Evolutionary conservation across 2,888 invertebrate species (phyloP).

Genomic region (Athalia rosae): DNA sequence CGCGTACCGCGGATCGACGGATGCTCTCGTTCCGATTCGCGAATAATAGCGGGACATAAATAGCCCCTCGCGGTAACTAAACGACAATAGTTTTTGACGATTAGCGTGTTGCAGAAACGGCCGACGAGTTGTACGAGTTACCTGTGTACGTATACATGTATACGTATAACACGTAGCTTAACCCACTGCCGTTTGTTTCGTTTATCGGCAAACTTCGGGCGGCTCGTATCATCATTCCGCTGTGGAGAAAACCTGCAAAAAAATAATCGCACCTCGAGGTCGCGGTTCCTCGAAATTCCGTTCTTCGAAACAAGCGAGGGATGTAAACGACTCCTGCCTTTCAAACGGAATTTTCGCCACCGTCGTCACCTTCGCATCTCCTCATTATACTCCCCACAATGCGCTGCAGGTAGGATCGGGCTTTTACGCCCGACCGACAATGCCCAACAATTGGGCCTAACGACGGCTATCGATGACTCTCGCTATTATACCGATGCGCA

Average conservation of each 20-base stretch:
- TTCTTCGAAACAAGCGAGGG: slow-evolving; percentile 11
- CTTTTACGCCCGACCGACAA: slow-evolving; percentile 15
- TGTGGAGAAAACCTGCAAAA: neutral
- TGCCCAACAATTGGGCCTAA: slow-evolving; percentile 38
- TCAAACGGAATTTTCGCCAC: slow-evolving; percentile 10
- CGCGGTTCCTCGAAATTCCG: slow-evolving; percentile 17
- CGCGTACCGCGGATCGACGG: too few relatives aligned
- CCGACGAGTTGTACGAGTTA: too few relatives aligned
- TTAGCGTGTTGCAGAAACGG: too few relatives aligned
- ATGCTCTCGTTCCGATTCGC: too few relatives aligned
- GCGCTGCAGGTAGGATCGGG: slow-evolving; percentile 4
- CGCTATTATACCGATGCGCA: slow-evolving; percentile 23
- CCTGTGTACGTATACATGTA: too few relatives aligned
- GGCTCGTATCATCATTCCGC: neutral
- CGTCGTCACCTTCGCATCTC: neutral
- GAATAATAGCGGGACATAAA: too few relatives aligned
- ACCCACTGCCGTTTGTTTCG: neutral
- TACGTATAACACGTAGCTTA: too few relatives aligned
- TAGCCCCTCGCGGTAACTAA: too few relatives aligned
- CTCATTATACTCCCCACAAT: too few relatives aligned
- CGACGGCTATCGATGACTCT: slow-evolving; percentile 40
- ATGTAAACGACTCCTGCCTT: slow-evolving; percentile 5
- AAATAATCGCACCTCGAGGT: neutral
- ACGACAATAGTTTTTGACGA: too few relatives aligned
- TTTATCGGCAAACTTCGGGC: neutral